These are phyloP conservation scores for Limnephilus rhombicus DNA, from an alignment of 2,888 invertebrate species.

Conservation along the genomic window DNA sequence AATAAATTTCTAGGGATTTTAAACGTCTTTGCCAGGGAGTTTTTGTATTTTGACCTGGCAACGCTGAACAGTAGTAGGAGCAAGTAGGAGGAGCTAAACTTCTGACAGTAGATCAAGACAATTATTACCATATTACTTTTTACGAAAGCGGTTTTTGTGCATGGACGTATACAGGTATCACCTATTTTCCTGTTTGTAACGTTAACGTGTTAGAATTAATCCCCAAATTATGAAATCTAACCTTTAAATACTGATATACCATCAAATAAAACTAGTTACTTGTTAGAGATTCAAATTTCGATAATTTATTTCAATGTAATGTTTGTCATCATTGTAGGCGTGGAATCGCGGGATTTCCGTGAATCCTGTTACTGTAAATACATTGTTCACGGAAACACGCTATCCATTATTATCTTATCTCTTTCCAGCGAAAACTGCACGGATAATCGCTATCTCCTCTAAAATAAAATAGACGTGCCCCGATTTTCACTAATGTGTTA, in stretches of 20 bases:
- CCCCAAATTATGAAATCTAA: not conserved
- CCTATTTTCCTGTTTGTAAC: not conserved
- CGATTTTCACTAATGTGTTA: not conserved
- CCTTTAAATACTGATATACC: not conserved
- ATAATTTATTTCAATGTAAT: not conserved
- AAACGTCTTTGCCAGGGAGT: no score
- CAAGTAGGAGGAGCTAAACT: no score
- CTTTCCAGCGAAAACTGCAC: not conserved
- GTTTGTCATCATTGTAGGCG: not conserved
- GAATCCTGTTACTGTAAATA: not conserved
- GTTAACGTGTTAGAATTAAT: not conserved
- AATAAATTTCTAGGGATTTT: no score
- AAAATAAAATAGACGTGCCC: not conserved
- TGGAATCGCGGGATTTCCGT: not conserved
- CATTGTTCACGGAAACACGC: not conserved
- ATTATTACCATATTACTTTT: not conserved
- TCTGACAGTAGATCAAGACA: not conserved
- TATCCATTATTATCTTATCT: not conserved
- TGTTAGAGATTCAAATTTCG: not conserved
- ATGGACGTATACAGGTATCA: not conserved
- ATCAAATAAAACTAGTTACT: not conserved
- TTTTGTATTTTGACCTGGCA: not conserved
- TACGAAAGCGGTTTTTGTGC: not conserved
- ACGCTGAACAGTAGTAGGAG: not conserved
- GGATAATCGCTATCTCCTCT: not conserved